Conservation (phyloP, 2,888 invertebrate species). For the Aporophyla lueneburgensis region DNA sequence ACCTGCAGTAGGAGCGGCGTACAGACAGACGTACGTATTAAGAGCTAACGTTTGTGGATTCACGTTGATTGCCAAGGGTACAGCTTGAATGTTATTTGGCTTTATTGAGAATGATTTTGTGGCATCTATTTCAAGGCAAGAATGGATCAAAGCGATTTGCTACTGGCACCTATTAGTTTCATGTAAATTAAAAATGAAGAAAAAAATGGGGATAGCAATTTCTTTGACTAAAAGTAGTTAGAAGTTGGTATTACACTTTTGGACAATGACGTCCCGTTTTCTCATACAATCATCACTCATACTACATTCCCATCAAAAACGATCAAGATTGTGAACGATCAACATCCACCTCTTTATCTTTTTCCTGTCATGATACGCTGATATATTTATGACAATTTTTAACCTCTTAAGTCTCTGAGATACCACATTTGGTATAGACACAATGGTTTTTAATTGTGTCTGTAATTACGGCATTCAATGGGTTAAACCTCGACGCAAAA, state of each 20-base stretch:
- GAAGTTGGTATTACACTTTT: background rate
- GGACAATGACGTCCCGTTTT: background rate
- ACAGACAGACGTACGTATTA: conserved; percentile 75
- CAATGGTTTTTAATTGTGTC: too few relatives aligned
- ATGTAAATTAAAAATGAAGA: background rate
- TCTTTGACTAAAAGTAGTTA: background rate
- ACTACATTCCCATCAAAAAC: too few relatives aligned
- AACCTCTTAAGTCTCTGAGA: too few relatives aligned
- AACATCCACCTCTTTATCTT: too few relatives aligned
- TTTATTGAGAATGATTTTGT: conserved; percentile 18
- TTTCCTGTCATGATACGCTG: too few relatives aligned
- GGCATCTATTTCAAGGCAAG: background rate
- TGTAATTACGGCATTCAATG: too few relatives aligned
- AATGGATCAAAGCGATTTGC: background rate
- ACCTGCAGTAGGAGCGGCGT: conserved; percentile 59
- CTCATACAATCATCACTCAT: too few relatives aligned
- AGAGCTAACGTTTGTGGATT: conserved; percentile 67
- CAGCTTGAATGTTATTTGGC: conserved; percentile 19
- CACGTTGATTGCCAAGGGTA: conserved; percentile 48
- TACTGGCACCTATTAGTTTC: background rate
- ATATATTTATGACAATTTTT: too few relatives aligned
- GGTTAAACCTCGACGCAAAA: too few relatives aligned
- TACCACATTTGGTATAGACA: too few relatives aligned
- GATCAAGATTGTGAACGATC: too few relatives aligned
- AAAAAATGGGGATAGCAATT: background rate